A percentile compares a stretch with the other conserved stretches of the same genome.
phyloP scores from a whole-genome alignment of 2,797 vertebrate genomes.

The Argya squamiceps region DNA sequence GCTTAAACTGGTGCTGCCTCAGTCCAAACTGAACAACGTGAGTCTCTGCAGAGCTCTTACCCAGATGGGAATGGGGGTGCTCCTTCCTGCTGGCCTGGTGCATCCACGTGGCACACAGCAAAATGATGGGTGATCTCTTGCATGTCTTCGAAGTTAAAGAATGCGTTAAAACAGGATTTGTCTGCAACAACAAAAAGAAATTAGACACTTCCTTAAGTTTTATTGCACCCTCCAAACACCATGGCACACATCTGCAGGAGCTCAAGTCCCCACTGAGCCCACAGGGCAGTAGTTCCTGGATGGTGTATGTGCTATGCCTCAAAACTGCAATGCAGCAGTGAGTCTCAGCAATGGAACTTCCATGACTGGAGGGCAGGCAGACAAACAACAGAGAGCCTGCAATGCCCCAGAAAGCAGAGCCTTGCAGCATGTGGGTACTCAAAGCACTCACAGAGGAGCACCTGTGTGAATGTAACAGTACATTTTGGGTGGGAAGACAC shows the following conservation, averaged over 20 bases:
- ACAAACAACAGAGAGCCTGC: not conserved
- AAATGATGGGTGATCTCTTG: conserved; percentile 95
- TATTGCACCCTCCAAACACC: not conserved
- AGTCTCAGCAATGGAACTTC: not conserved
- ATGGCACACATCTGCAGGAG: rapidly evolving
- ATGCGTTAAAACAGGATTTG: conserved; percentile 94
- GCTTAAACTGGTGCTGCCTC: not conserved
- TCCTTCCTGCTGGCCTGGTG: conserved; percentile 93
- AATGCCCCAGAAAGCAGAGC: not conserved
- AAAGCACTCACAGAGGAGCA: not conserved
- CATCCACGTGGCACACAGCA: conserved; percentile 92
- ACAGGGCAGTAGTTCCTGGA: not conserved
- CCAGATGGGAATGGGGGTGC: conserved; percentile 89
- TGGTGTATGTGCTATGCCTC: not conserved
- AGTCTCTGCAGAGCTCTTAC: conserved; percentile 72
- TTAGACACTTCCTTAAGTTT: not conserved
- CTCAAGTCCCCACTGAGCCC: not conserved
- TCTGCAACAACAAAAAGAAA: conserved; percentile 74
- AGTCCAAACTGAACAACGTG: not conserved
- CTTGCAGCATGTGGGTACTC: not conserved
- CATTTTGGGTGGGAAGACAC: not conserved
- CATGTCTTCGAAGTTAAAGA: conserved; percentile 98
- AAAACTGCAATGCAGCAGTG: rapidly evolving
- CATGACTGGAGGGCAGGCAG: not conserved
- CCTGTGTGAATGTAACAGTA: not conserved